These are phyloP conservation scores for Metridium senile DNA, from an alignment of 92 coral and sea anemone species.

Conservation along the genomic window DNA sequence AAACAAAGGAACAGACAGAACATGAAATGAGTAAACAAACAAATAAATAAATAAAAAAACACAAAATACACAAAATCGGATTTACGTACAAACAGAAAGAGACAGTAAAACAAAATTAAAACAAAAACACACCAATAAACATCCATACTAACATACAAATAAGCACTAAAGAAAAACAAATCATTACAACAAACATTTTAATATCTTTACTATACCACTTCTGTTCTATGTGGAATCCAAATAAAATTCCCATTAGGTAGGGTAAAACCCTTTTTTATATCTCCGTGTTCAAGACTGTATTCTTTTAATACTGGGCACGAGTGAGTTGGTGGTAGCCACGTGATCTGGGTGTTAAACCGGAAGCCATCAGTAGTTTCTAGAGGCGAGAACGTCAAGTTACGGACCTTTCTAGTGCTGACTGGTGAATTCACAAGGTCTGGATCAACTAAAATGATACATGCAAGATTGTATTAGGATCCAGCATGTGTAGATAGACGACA, in stretches of 20 bases:
- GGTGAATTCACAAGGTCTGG: not conserved
- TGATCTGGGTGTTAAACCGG: slow-evolving; percentile 26
- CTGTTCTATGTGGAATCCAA: not conserved
- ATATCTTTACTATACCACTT: too few relatives aligned
- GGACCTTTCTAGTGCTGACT: slow-evolving; percentile 19
- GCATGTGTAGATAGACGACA: not conserved
- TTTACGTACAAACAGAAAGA: too few relatives aligned
- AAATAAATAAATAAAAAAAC: too few relatives aligned
- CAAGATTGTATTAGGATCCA: not conserved
- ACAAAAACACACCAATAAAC: too few relatives aligned
- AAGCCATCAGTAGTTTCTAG: slow-evolving; percentile 28
- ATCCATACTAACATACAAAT: too few relatives aligned
- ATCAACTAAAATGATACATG: not conserved
- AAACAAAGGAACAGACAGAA: too few relatives aligned
- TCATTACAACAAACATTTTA: too few relatives aligned
- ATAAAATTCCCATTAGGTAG: not conserved
- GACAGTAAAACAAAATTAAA: too few relatives aligned
- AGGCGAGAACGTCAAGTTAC: slow-evolving; percentile 18
- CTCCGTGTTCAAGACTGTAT: not conserved
- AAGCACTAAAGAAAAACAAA: too few relatives aligned
- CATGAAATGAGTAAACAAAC: too few relatives aligned
- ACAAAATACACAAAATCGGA: too few relatives aligned
- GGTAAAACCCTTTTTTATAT: not conserved
- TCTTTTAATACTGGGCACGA: slow-evolving; percentile 3
- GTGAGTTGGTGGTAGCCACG: slow-evolving; percentile 55